These are phyloP conservation scores for Oryzias celebensis DNA, from an alignment of 2,113 vertebrate genomes.

Conservation along the genomic window DNA sequence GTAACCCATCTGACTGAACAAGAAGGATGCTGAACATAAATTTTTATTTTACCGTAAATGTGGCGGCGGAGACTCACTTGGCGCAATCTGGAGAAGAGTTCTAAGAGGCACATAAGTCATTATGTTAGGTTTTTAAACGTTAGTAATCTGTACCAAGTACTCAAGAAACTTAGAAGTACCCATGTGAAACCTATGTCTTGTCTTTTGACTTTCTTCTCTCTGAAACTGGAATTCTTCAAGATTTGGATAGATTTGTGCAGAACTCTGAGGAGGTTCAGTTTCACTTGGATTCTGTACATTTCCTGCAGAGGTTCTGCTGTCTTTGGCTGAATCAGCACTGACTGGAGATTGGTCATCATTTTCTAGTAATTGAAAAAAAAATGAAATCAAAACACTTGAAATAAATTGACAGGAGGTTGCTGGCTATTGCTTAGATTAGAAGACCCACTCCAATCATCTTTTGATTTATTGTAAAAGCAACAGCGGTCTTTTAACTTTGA, in stretches of 20 bases:
- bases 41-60: conserved; percentile 63
- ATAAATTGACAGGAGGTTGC: no score
- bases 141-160: no score
- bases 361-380: conserved; percentile 48
- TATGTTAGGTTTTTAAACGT: no score
- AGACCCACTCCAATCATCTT: no score
- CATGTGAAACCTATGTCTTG: conserved; percentile 33
- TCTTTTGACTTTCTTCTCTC: conserved; percentile 20
- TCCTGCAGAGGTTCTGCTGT: neutral
- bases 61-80: conserved; percentile 39
- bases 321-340: neutral
- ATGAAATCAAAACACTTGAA: neutral
- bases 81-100: conserved; percentile 49
- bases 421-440: no score
- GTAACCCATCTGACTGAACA: neutral
- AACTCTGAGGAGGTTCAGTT: neutral
- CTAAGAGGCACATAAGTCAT: conserved; percentile 16
- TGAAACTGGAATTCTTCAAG: conserved; percentile 13
- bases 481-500: no score
- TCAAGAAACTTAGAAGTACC: conserved; percentile 29
- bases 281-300: neutral
- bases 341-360: conserved; percentile 54
- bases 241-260: conserved; percentile 16
- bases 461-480: no score
- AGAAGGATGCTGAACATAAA: neutral